These are phyloP conservation scores for Ooceraea biroi DNA, from an alignment of 1,140 invertebrate species.

Conservation along the genomic window DNA sequence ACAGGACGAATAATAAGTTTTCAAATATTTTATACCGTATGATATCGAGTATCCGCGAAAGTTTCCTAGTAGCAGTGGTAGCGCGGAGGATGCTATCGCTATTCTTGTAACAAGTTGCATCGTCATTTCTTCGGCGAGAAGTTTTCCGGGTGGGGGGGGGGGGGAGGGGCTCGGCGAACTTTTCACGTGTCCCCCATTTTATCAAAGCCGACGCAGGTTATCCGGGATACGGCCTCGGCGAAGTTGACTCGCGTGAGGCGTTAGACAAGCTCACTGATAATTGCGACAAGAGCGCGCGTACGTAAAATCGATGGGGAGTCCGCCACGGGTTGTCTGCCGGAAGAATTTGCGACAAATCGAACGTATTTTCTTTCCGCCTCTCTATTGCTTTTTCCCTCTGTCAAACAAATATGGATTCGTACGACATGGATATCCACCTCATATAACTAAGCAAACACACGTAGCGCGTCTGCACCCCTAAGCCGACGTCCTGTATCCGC, in stretches of 20 bases:
- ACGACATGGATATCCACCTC: not conserved
- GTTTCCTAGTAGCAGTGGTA: no score
- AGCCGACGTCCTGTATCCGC: not conserved
- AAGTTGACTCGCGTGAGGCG: constrained; percentile 52
- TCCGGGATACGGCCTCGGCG: constrained; percentile 22
- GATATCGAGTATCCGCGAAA: no score
- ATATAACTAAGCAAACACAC: not conserved
- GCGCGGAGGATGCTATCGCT: constrained; percentile 35
- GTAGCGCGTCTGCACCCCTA: not conserved
- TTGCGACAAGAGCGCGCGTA: constrained; percentile 40
- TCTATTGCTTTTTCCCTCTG: not conserved
- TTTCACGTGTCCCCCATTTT: constrained; percentile 57
- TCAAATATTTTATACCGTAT: not conserved
- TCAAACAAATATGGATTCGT: constrained; percentile 13
- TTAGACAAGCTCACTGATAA: constrained; percentile 53
- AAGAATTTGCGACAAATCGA: not conserved
- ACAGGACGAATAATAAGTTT: not conserved
- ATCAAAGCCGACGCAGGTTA: constrained; percentile 31
- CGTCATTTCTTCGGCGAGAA: constrained; percentile 35
- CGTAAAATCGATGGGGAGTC: constrained; percentile 24
- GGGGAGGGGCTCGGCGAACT: constrained; percentile 49
- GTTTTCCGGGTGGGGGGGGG: no score
- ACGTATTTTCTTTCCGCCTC: not conserved
- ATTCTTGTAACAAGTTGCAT: constrained; percentile 41
- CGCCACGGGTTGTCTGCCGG: not conserved